Conservation (phyloP, 1,140 invertebrate species). For the Zophobas morio region DNA sequence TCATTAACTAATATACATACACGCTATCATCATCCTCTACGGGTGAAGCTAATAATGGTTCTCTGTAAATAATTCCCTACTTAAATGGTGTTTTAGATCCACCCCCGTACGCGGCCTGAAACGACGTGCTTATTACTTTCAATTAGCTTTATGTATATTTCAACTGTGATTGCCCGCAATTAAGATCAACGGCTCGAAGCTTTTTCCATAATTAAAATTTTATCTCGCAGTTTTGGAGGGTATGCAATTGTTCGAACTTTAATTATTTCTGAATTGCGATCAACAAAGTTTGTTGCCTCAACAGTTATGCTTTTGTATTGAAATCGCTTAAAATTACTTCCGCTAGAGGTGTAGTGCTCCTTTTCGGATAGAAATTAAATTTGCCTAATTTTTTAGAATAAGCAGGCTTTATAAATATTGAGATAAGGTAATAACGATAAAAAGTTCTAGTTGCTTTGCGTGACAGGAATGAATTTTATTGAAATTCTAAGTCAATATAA, state of each 20-base stretch:
- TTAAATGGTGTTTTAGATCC: conserved; percentile 37
- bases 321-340: too few species aligned
- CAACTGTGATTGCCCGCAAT: conserved; percentile 58
- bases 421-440: too few species aligned
- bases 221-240: not conserved
- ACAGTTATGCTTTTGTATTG: not conserved
- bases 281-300: not conserved
- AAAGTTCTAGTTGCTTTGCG: too few species aligned
- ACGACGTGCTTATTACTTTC: conserved; percentile 59
- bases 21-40: conserved; percentile 27
- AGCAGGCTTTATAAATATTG: too few species aligned
- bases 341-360: too few species aligned
- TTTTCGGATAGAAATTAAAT: too few species aligned
- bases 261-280: not conserved
- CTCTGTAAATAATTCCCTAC: conserved; percentile 44
- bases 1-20: conserved; percentile 48
- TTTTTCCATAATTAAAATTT: conserved; percentile 54
- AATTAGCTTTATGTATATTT: conserved; percentile 59
- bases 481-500: too few species aligned
- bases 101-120: conserved; percentile 36
- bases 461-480: too few species aligned
- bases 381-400: too few species aligned
- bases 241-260: conserved; percentile 17
- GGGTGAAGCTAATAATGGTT: conserved; percentile 20
- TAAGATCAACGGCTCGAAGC: conserved; percentile 55